Percentiles rank a stretch among this genome's conserved stretches.
Conservation (phyloP, 1,140 invertebrate species). For the Palaemon carinicauda region DNA sequence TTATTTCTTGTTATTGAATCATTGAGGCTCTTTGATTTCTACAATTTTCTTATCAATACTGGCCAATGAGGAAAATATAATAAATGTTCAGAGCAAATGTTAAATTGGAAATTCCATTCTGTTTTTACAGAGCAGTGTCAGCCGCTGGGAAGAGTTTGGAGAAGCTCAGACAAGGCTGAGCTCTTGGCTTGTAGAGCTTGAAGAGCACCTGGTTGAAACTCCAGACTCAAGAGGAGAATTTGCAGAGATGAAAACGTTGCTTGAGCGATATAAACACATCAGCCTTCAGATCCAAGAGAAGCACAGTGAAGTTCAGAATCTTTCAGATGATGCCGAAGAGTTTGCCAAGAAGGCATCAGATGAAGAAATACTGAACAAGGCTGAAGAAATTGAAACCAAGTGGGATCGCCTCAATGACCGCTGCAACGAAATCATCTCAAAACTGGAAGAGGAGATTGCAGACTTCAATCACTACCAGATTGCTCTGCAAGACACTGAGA, state of each 20-base stretch:
- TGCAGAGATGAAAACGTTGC: slow-evolving; percentile 87
- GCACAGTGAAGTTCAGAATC: slow-evolving; percentile 75
- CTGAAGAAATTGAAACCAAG: slow-evolving; percentile 72
- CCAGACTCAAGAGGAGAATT: slow-evolving; percentile 81
- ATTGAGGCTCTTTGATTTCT: not conserved
- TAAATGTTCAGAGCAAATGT: not conserved
- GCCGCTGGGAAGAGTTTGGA: slow-evolving; percentile 75
- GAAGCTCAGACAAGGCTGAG: slow-evolving; percentile 67
- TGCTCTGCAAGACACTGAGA: slow-evolving; percentile 91
- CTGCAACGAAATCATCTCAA: slow-evolving; percentile 70
- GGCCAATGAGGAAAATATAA: not conserved
- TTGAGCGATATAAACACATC: slow-evolving; percentile 83
- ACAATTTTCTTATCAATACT: not conserved
- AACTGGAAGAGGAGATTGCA: slow-evolving; percentile 71
- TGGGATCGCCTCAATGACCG: slow-evolving; percentile 73
- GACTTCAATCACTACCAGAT: slow-evolving; percentile 88
- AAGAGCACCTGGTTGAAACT: slow-evolving; percentile 69
- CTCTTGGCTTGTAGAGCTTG: slow-evolving; percentile 60
- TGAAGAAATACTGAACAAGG: slow-evolving; percentile 71
- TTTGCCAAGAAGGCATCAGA: slow-evolving; percentile 76
- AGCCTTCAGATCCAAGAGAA: slow-evolving; percentile 79
- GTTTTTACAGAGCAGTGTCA: slow-evolving; percentile 31
- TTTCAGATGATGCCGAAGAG: slow-evolving; percentile 77
- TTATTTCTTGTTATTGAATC: not conserved
- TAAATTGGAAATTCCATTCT: not conserved